These are phyloP conservation scores for Cheilosia scutellata DNA, from an alignment of 2,888 invertebrate species.

Conservation along the genomic window DNA sequence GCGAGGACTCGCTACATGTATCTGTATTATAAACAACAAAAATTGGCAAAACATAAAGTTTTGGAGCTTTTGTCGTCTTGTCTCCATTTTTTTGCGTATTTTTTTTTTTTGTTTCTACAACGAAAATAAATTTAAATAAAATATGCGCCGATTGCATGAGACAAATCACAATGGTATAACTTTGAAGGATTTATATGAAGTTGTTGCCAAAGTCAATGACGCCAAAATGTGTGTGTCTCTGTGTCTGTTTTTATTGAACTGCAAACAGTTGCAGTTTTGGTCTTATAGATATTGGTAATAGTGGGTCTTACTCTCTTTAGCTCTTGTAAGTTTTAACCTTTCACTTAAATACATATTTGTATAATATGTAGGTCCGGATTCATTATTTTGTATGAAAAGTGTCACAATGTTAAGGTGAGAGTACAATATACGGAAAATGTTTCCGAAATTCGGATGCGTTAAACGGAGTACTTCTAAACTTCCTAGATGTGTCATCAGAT, in stretches of 20 bases:
- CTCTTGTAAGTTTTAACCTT: too few relatives aligned
- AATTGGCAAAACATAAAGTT: constrained; percentile 41
- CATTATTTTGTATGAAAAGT: too few relatives aligned
- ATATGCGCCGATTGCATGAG: constrained; percentile 64
- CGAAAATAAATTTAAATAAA: constrained; percentile 51
- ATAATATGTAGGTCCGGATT: too few relatives aligned
- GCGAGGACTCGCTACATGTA: not conserved
- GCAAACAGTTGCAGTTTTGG: not conserved
- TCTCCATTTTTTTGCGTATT: constrained; percentile 16
- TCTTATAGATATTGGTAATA: too few relatives aligned
- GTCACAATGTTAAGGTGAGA: too few relatives aligned
- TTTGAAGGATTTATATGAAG: not conserved
- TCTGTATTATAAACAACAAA: constrained; percentile 12
- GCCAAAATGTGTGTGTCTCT: not conserved
- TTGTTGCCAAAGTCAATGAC: not conserved
- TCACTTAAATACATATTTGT: too few relatives aligned
- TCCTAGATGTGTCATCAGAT: too few relatives aligned
- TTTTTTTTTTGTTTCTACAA: constrained; percentile 19
- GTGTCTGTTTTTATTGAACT: not conserved
- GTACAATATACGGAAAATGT: too few relatives aligned
- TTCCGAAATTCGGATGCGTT: too few relatives aligned
- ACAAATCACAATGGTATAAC: not conserved
- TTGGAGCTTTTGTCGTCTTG: constrained; percentile 18
- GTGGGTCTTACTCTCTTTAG: too few relatives aligned
- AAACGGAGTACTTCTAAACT: too few relatives aligned